Conservation (phyloP, 2,113 vertebrate species). For the Vombatus ursinus region DNA sequence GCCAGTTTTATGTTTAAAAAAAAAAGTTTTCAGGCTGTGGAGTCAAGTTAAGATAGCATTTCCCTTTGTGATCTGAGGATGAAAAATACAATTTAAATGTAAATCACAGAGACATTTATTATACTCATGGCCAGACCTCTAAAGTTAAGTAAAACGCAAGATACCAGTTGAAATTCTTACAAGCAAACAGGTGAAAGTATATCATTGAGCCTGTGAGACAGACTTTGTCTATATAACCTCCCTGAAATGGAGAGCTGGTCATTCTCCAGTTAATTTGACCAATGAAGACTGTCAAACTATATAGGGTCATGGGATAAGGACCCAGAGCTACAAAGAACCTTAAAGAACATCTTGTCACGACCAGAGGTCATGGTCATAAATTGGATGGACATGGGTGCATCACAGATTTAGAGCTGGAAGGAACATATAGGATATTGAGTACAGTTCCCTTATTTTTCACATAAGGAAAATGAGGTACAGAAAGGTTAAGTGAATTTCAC, state of each 20-base stretch:
- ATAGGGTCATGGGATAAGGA: not conserved
- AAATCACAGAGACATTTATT: constrained; percentile 73
- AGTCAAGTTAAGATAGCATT: constrained; percentile 67
- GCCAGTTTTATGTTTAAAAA: not conserved
- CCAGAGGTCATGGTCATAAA: not conserved
- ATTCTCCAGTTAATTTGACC: no score
- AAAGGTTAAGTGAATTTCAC: not conserved
- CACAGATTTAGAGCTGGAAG: not conserved
- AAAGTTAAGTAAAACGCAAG: constrained; percentile 62
- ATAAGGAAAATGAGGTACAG: not conserved
- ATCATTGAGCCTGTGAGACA: not conserved
- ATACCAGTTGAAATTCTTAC: constrained; percentile 34
- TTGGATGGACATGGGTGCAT: not conserved
- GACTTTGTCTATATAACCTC: accelerated
- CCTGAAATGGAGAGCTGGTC: accelerated
- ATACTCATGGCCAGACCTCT: constrained; percentile 55
- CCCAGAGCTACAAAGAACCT: not conserved
- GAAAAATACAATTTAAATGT: constrained; percentile 77
- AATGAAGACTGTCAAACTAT: not conserved
- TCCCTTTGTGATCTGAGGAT: constrained; percentile 66
- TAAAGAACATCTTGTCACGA: not conserved
- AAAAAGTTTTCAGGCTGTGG: constrained; percentile 62
- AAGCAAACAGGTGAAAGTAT: constrained; percentile 7
- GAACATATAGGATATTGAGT: not conserved
- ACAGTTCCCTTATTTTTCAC: not conserved